Conservation (phyloP, 2,797 vertebrate genomes). For the Gadopsis marmoratus region DNA sequence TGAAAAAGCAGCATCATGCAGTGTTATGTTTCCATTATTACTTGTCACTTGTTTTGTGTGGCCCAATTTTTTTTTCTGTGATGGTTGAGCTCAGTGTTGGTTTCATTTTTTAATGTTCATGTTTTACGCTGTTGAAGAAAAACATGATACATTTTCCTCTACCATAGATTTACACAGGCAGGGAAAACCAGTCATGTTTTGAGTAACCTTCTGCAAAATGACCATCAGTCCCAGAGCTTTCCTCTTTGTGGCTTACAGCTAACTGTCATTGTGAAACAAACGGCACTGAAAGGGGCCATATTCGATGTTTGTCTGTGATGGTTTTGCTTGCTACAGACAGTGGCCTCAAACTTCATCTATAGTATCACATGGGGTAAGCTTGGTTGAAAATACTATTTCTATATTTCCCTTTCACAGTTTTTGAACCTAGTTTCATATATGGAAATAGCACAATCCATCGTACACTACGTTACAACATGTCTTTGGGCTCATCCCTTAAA, state of each 20-base stretch:
- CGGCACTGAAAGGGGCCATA: background rate
- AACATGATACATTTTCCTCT: background rate
- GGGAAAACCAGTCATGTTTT: constrained; percentile 30
- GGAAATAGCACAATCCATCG: constrained; percentile 1
- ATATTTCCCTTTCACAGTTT: constrained; percentile 6
- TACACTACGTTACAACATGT: constrained; percentile 4
- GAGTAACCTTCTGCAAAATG: constrained; percentile 7
- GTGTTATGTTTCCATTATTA: background rate
- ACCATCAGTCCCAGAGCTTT: background rate
- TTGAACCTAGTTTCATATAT: constrained; percentile 8
- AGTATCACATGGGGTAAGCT: constrained; percentile 21
- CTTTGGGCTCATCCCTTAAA: constrained; percentile 5
- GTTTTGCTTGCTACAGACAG: constrained; percentile 5
- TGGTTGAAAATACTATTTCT: constrained; percentile 13
- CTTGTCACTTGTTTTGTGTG: background rate
- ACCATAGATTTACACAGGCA: background rate
- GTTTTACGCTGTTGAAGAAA: background rate
- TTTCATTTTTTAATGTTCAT: background rate
- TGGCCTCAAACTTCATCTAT: constrained; percentile 19
- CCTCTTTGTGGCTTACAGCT: constrained; percentile 14
- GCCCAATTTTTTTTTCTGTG: background rate
- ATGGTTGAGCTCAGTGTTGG: background rate
- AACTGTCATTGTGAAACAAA: constrained; percentile 48
- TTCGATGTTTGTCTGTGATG: constrained; percentile 9
- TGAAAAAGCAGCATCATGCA: background rate